Evolutionary conservation across 2,888 invertebrate species (phyloP), one percentile per base, ranked within the genome.

Genomic region (Lithophane ornitopus): DNA sequence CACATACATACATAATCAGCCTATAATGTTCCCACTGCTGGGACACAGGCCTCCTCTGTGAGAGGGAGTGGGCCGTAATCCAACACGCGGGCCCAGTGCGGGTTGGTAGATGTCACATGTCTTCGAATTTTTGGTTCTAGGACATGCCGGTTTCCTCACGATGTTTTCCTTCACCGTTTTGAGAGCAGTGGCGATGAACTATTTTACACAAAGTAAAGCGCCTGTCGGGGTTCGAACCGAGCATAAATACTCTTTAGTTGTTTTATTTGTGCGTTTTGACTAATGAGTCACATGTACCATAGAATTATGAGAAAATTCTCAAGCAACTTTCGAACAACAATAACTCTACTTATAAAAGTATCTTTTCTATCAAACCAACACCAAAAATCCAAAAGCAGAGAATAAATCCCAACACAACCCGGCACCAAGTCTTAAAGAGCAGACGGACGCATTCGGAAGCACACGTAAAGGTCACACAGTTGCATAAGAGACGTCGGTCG

Each of bases 401-500:
- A 56, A 62, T 54, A 59, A 68, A 59, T 73, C 41, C 22, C 7
- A 54, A 63, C 28, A 46, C 3, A 46, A 69, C 46, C 68, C 34
- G 28, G 56, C 22, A 70, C 12, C 34, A 26, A 46, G 16, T 63
- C n/a, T 59, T 66, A 56, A 75, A 80, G 39, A 70, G 26, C 68
- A 70, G 66, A 54, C 67, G 70, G n/a, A 70, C 59, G 67, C 78
- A 82, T 77, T 76, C 69, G 61, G 72, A 78, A 75, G 39, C 63
- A 68, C 82, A 78, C 82, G 82, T 85, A 89, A 89, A 90, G 87
- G 88, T 84, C 89, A 87, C 84, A 73, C 39, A 49, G 89, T 92
- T 92, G 90, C 90, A 90, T 92, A 93, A 93, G 90, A 90, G 88
- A 78, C 80, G 81, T 84, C 81, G 87, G 52, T 26, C 81, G 61